Evolutionary conservation across 2,797 vertebrate genomes (phyloP), one percentile per base, ranked within the genome.

Genomic region (Artibeus jamaicensis): DNA sequence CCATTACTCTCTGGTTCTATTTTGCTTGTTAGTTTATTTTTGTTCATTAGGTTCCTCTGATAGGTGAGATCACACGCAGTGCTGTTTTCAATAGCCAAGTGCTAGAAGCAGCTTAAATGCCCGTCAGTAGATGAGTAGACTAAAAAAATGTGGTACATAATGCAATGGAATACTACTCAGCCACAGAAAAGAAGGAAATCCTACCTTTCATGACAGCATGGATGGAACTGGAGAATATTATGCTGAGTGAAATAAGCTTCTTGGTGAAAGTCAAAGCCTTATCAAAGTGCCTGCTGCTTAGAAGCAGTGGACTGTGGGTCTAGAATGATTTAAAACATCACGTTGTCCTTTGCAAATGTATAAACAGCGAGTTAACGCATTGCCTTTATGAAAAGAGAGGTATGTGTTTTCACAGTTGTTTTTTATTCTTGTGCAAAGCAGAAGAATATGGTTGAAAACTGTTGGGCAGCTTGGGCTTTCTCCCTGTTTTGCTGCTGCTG

Each of bases 311-410:
- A 16, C 50, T 70, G 0, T 42, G 67, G 83, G 46, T 57, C 42
- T n/a, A 68, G 34, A 95, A 89, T 91, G 70, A 62, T 62, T 86
- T 79, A 71, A 92, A 95, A 46, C 76, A 29, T 84, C 65, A 18
- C 73, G 73, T 93, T 91, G 76, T 91, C 86, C 70, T 85, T 93
- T 93, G 46, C 34, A 68, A 14, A 95, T 53, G 74, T 44, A 22
- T 37, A 78, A 48, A 62, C 26, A 74, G 29, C 48, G 73, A 86
- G 53, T 86, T 70, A 83, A 68, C 67, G 32, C 4, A 21, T 37
- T 68, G 46, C 74, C 73, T 11, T 55, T 67, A 18, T 9, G 53
- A 83, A 81, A 73, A 88, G 29, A 71, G 32, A 84, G 29, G 21
- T 81, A 16, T 34, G 22, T 22, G 29, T 29, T 83, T 89, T 42